Evolutionary conservation across 2,888 invertebrate genomes (phyloP).

Genomic region (Tholera decimalis): DNA sequence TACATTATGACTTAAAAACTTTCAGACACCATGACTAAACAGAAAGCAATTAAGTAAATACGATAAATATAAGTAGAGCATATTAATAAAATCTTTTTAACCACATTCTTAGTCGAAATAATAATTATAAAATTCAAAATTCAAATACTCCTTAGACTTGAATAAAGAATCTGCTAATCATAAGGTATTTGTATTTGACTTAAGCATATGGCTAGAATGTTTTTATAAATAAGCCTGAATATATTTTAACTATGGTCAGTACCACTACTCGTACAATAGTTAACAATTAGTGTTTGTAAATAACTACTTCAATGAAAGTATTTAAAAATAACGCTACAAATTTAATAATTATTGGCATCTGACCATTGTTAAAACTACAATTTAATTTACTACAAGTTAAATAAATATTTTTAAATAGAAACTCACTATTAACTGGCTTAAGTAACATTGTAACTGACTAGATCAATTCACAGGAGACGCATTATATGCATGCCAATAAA

Average conservation of each 20-base stretch:
- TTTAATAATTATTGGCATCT: conserved; percentile 41
- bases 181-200: too few relatives aligned
- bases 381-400: conserved; percentile 47
- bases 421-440: conserved; percentile 45
- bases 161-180: too few relatives aligned
- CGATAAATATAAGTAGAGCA: conserved; percentile 20
- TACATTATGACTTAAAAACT: conserved; percentile 55
- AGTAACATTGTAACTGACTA: conserved; percentile 63
- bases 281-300: conserved; percentile 47
- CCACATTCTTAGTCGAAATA: too few relatives aligned
- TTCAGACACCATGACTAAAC: conserved; percentile 61
- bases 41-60: conserved; percentile 62
- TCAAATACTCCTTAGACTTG: too few relatives aligned
- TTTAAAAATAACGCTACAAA: conserved; percentile 59
- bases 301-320: conserved; percentile 40
- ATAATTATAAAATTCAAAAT: too few relatives aligned
- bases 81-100: too few relatives aligned
- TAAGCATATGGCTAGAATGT: too few relatives aligned
- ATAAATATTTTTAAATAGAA: conserved; percentile 54
- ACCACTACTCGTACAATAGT: conserved; percentile 13
- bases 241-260: conserved; percentile 51
- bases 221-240: too few relatives aligned
- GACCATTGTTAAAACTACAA: conserved; percentile 52
- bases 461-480: conserved; percentile 65
- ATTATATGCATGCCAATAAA: conserved; percentile 63